Conservation (phyloP, 2,113 vertebrate species). For the Himantopus leucocephalus region DNA sequence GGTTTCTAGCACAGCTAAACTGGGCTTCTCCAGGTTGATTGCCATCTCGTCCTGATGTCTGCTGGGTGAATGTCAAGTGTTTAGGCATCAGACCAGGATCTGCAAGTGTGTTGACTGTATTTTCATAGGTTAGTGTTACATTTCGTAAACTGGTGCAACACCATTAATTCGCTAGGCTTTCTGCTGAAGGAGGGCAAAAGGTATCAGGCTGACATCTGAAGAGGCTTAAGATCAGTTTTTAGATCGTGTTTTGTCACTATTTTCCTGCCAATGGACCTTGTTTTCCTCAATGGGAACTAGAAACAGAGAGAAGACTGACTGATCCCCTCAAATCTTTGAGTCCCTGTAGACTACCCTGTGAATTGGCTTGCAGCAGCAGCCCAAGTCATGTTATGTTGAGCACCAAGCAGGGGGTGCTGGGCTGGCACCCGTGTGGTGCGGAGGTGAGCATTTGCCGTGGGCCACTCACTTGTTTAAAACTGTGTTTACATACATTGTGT, state of each 20-base stretch:
- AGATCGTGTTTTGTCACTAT: background rate
- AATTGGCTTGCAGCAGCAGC: background rate
- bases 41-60: background rate
- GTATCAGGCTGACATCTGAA: background rate
- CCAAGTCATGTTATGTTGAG: fast-evolving
- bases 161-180: background rate
- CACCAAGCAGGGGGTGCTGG: background rate
- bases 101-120: background rate
- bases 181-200: background rate
- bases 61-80: background rate
- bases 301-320: background rate
- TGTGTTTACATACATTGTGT: background rate
- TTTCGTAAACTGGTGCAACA: background rate
- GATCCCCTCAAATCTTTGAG: background rate
- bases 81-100: background rate
- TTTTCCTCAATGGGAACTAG: background rate
- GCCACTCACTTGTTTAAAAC: background rate
- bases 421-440: background rate
- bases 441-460: background rate
- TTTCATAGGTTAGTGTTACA: background rate
- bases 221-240: background rate
- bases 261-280: background rate
- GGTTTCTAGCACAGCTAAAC: background rate
- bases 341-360: background rate
- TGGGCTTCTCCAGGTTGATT: background rate